Conservation (phyloP, 2,113 vertebrate species). For the Fregata magnificens region DNA sequence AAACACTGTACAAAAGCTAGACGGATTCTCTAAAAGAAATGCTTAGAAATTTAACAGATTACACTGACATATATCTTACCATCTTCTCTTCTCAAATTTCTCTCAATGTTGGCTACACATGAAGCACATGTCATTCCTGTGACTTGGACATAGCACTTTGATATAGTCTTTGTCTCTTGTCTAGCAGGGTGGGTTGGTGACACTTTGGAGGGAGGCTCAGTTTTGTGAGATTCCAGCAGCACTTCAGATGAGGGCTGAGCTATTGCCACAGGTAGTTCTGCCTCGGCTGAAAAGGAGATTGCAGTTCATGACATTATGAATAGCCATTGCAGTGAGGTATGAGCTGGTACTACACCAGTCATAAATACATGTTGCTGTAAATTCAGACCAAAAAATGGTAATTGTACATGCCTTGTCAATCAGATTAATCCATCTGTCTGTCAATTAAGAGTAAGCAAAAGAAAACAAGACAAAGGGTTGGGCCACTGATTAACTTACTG, state of each 20-base stretch:
- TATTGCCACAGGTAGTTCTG: slow-evolving; percentile 29
- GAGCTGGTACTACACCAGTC: background rate
- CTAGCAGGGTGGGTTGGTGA: background rate
- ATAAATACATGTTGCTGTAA: background rate
- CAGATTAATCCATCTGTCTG: background rate
- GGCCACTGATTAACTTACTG: background rate
- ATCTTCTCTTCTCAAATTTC: slow-evolving; percentile 90
- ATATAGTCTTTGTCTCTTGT: slow-evolving; percentile 60
- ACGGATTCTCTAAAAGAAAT: background rate
- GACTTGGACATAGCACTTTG: slow-evolving; percentile 93
- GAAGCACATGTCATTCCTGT: slow-evolving; percentile 98
- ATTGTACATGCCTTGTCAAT: background rate
- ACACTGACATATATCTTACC: slow-evolving; percentile 73
- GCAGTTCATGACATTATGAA: background rate
- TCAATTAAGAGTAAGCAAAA: background rate
- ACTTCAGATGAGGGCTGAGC: slow-evolving; percentile 23
- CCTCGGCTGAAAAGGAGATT: background rate
- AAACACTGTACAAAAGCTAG: background rate
- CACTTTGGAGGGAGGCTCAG: background rate
- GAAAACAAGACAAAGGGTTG: background rate
- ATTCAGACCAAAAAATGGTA: background rate
- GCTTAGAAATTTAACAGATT: background rate
- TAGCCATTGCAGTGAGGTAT: background rate
- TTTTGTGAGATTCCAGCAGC: slow-evolving; percentile 42
- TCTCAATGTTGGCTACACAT: slow-evolving; percentile 96